Evolutionary conservation across 2,888 invertebrate species (phyloP).

Genomic region (Eurois occulta): DNA sequence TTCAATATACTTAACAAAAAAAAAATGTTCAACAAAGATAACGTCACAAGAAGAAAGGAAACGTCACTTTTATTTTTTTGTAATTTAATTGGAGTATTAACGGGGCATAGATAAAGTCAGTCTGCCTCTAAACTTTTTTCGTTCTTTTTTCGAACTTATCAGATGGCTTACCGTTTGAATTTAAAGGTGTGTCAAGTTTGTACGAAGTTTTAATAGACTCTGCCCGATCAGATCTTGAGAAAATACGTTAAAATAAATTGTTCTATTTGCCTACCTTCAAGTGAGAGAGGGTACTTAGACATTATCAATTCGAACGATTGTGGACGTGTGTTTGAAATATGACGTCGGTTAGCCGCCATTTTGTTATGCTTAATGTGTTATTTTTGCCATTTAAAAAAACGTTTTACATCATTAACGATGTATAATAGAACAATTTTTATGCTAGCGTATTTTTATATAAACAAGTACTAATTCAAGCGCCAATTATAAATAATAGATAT

Average conservation of each 20-base stretch:
- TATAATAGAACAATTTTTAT: constrained; percentile 19
- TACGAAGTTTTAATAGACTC: constrained; percentile 89
- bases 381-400: constrained; percentile 38
- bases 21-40: constrained; percentile 71
- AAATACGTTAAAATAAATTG: constrained; percentile 83
- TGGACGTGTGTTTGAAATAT: constrained; percentile 43
- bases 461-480: constrained; percentile 46
- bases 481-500: constrained; percentile 50
- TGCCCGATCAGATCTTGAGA: constrained; percentile 85
- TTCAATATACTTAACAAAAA: constrained; percentile 73
- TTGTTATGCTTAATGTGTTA: constrained; percentile 43
- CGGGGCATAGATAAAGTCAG: constrained; percentile 88
- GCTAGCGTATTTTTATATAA: constrained; percentile 36
- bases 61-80: constrained; percentile 85
- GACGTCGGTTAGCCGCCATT: constrained; percentile 43
- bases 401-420: constrained; percentile 24
- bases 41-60: constrained; percentile 78
- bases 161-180: constrained; percentile 90
- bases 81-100: constrained; percentile 89
- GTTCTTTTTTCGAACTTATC: constrained; percentile 83
- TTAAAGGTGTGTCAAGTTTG: constrained; percentile 87
- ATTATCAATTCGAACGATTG: constrained; percentile 37
- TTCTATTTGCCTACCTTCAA: constrained; percentile 66
- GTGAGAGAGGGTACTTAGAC: constrained; percentile 36
- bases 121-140: constrained; percentile 76